Evolutionary conservation across 64 coral and sea anemone species (phyloP), one percentile per base, ranked within the genome.

Genomic region (Platygyra sinensis): DNA sequence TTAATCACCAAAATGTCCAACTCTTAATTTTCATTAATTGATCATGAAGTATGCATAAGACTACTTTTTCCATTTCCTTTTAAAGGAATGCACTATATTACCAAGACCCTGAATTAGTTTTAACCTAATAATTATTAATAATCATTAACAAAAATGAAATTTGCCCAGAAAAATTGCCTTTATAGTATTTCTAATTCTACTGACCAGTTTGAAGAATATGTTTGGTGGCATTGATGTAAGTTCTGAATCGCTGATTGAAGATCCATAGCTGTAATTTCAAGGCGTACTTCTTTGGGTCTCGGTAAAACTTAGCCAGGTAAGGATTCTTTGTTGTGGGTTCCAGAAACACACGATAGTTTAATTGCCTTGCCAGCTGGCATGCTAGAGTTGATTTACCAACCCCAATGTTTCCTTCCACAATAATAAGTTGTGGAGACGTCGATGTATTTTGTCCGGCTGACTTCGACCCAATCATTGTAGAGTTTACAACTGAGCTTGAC

Each of bases 391-490:
- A 96, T 52, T 99, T 99, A 1, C 97, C 97, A 88, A 99, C 97
- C 73, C 97, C 97, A 80, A 99, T 99, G 67, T 96, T 99, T 61
- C 97, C 97, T 96, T 99, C 97, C 16, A 99, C 74, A 67, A 96
- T 99, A 20, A 99, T 76, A 5, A 99, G 54, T 72, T 96, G 93
- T n/a, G 67, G 78, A 9, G 74, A 46, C 18, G 74, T 17, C 2
- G 20, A 22, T 63, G 86, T 78, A 24, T 62, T 60, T 52, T 25
- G 46, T 8, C 62, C 62, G 18, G 36, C 74, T 25, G 82, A 57
- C 73, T 78, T 90, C 12, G 87, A 18, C 27, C 95, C 95, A 50
- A 96, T 93, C 95, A 96, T 96, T 39, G 72, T 77, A 46, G 72
- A 0, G 10, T 67, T 12, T 39, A 46, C 2, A 77, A 10, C 12